These are phyloP conservation scores for Clavelina lepadiformis DNA, from an alignment of 23 tunicate genomes.

Conservation along the genomic window DNA sequence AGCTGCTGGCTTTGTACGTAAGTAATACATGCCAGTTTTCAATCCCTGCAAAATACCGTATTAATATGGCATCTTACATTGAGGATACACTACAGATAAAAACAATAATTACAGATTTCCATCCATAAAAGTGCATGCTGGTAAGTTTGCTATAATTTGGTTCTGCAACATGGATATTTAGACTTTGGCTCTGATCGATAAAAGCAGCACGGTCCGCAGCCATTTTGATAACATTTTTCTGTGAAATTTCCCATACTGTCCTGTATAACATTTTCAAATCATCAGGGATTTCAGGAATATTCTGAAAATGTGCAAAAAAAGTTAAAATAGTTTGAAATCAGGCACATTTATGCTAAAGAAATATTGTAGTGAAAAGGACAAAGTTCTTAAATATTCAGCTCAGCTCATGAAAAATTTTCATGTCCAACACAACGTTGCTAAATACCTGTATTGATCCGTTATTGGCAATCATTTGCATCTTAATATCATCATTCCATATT, in stretches of 20 bases:
- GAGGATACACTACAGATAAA: no score
- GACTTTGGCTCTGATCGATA: constrained; percentile 94
- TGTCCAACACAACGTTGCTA: not conserved
- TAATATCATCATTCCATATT: constrained; percentile 92
- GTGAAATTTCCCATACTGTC: constrained; percentile 99
- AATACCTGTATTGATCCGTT: constrained; percentile 91
- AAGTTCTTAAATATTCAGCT: no score
- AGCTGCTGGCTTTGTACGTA: constrained; percentile 97
- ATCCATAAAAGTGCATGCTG: constrained; percentile 98
- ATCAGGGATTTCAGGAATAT: constrained; percentile 76
- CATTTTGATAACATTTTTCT: constrained; percentile 93
- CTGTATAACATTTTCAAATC: constrained; percentile 77
- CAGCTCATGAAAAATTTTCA: not conserved
- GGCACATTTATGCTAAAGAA: no score
- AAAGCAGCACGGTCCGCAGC: constrained; percentile 96
- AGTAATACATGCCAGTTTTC: constrained; percentile 98
- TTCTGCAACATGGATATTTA: constrained; percentile 98
- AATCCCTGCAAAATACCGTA: constrained; percentile 44
- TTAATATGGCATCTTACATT: no score
- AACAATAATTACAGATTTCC: constrained; percentile 66
- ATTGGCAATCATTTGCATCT: constrained; percentile 83
- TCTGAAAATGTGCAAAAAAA: constrained; percentile 19
- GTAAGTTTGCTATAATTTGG: constrained; percentile 93
- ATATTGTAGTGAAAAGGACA: no score
- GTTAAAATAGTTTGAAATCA: not conserved